A percentile compares a stretch with the other conserved stretches of the same genome.
Conservation (phyloP, 2,113 vertebrate genomes). For the Cairina moschata region DNA sequence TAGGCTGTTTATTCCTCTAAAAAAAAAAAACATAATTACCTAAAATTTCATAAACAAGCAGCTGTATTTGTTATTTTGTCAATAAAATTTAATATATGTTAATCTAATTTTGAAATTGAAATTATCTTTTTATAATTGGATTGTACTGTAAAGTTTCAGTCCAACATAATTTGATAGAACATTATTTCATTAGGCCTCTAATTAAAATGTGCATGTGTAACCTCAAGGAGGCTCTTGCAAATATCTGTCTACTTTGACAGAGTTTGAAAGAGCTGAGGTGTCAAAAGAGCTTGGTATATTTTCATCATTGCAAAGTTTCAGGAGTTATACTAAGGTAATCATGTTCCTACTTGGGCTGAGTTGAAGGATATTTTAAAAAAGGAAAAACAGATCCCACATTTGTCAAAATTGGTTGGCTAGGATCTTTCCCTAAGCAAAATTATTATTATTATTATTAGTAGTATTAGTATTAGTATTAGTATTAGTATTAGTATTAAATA, state of each 20-base stretch:
- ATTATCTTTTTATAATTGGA: constrained; percentile 28
- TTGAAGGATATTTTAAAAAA: neutral
- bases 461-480: neutral
- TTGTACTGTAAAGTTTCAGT: neutral
- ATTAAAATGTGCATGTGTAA: neutral
- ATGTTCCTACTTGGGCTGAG: neutral
- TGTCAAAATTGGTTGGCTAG: neutral
- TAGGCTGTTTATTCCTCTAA: neutral
- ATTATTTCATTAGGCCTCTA: constrained; percentile 26
- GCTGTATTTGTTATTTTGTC: neutral
- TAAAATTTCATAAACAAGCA: neutral
- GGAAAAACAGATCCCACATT: accelerated
- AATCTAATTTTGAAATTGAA: constrained; percentile 31
- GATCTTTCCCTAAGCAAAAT: neutral
- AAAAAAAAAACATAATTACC: neutral
- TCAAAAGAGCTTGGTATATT: neutral
- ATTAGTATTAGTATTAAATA: no score
- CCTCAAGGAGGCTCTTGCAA: neutral
- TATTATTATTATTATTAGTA: no score
- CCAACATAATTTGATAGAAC: neutral
- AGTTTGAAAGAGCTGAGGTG: neutral
- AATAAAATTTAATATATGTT: constrained; percentile 14
- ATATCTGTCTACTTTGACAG: neutral
- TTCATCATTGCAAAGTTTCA: neutral
- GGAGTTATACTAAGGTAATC: neutral